phyloP scores from a whole-genome alignment of 2,113 vertebrate species.

The Paradoxurus hermaphroditus region DNA sequence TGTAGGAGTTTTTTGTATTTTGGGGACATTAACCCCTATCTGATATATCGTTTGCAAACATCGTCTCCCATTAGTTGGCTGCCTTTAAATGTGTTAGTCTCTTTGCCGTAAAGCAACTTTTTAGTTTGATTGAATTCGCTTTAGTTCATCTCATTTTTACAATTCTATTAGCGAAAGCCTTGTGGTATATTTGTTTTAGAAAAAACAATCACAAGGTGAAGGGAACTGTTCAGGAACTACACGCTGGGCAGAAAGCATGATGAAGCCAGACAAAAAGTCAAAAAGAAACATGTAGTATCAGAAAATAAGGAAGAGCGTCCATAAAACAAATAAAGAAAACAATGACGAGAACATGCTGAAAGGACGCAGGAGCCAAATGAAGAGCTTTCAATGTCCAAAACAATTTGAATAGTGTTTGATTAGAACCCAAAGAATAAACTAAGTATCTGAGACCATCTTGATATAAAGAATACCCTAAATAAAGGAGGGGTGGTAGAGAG shows the following conservation, averaged over 20 bases:
- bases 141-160: background rate
- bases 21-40: background rate
- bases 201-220: background rate
- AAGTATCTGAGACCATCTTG: background rate
- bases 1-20: background rate
- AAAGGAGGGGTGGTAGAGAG: background rate
- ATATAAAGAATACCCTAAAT: background rate
- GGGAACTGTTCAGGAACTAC: background rate
- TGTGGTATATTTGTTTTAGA: background rate
- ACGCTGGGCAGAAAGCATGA: background rate
- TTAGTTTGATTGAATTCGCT: background rate
- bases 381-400: background rate
- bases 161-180: background rate
- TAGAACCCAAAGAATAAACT: slow-evolving; percentile 12
- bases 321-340: background rate
- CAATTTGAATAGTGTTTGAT: background rate
- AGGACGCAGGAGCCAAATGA: background rate
- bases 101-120: background rate
- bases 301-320: background rate
- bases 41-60: background rate
- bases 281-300: background rate
- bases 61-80: background rate
- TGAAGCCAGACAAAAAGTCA: background rate
- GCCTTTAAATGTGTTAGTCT: background rate
- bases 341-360: background rate